Evolutionary conservation across 64 coral and sea anemone genomes (phyloP), one percentile per base, ranked within the genome.

Genomic region (Hydrozoanthus tunicans): DNA sequence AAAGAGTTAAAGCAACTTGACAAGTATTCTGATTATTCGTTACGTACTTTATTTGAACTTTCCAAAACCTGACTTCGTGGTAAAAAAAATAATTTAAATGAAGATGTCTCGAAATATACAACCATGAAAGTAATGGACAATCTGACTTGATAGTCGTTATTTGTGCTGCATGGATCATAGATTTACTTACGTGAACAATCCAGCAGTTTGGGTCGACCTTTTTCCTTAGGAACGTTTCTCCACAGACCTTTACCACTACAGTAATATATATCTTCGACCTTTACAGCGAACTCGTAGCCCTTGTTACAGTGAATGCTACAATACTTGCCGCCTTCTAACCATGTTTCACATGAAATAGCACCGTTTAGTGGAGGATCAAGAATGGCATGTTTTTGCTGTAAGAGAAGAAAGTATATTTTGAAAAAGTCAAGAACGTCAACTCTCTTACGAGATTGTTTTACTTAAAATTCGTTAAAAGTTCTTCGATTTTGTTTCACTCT

Each of bases 221-320:
- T 24, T 7, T 73, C 17, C 20, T 1, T 72, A 20, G 67, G 67
- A 71, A 86, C 83, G 59, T 86, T 86, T 24, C 4, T 55, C 83
- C 83, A 86, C 58, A 23, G 12, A 10, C 83, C 83, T 86, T 86
- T 86, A 86, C 66, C 53, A 55, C 58, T n/a, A 56, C 83, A 86
- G 17, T 59, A 14, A 43, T 86, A 86, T 3, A 86, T 86, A 25
- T 72, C n/a, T 58, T 86, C 17, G 55, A 73, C 67, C 15, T 70
- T 25, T 72, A 53, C 64, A 59, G 83, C 67, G 58, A 86, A 86
- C 7, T 25, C 67, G 10, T 58, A 73, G n/a, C 66, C 83, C 10
- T 58, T 86, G 66, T 73, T 73, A 58, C 83, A 86, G 53, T 59
- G 67, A 13, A 86, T 13, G 59, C 83, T 86, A 55, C 83, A 86